Percentiles rank a stretch among this genome's conserved stretches.
phyloP scores from a whole-genome alignment of 2,888 invertebrate species.

The Volucella inanis region DNA sequence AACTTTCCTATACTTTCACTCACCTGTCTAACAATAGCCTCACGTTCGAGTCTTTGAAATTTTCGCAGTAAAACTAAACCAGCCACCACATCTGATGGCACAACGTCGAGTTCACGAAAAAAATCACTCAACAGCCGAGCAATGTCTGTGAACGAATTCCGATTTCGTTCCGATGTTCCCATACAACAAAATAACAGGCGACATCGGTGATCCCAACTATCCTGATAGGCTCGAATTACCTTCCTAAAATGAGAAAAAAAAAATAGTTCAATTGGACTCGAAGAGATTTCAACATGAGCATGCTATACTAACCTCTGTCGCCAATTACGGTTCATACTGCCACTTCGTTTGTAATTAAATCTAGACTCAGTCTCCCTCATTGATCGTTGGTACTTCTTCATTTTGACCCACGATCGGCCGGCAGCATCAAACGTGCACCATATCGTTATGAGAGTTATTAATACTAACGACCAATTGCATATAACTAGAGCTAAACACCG shows the following conservation, averaged over 20 bases:
- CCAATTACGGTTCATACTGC: conserved; percentile 91
- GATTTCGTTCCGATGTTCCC: conserved; percentile 88
- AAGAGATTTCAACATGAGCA: neutral
- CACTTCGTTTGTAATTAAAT: conserved; percentile 89
- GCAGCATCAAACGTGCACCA: conserved; percentile 95
- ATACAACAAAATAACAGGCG: conserved; percentile 92
- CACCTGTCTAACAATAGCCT: conserved; percentile 88
- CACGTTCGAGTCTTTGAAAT: conserved; percentile 90
- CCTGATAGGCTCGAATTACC: conserved; percentile 92
- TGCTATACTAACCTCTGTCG: conserved; percentile 87
- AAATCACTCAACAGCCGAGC: conserved; percentile 92
- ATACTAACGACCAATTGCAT: conserved; percentile 90
- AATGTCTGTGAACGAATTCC: conserved; percentile 93
- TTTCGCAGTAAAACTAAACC: conserved; percentile 91
- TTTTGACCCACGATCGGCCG: conserved; percentile 95
- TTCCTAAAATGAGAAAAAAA: conserved; percentile 85
- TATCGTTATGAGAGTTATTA: conserved; percentile 89
- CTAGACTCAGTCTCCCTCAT: conserved; percentile 90
- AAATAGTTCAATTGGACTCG: neutral
- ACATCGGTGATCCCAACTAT: conserved; percentile 94
- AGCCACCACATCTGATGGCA: conserved; percentile 93
- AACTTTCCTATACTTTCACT: conserved; percentile 30
- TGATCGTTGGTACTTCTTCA: conserved; percentile 93
- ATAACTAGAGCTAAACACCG: conserved; percentile 87
- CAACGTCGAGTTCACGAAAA: conserved; percentile 93